Conservation (phyloP, 2,888 invertebrate genomes). For the Agriopis leucophaearia region DNA sequence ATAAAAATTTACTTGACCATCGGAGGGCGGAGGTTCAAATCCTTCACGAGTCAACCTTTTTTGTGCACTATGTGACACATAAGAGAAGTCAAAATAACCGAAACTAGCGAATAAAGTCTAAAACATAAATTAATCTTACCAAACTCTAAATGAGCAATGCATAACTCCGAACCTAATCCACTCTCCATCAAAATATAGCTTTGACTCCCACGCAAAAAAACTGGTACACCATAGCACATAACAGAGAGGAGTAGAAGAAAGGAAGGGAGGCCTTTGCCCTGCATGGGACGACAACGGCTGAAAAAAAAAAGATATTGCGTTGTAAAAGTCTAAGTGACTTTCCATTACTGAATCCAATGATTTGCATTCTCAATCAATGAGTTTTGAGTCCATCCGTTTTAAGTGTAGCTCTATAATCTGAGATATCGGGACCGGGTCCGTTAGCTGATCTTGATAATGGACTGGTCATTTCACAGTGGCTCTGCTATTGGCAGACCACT, state of each 20-base stretch:
- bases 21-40: slow-evolving; percentile 59
- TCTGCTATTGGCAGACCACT: slow-evolving; percentile 8
- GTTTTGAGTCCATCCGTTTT: slow-evolving; percentile 27
- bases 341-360: slow-evolving; percentile 18
- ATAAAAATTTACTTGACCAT: slow-evolving; percentile 48
- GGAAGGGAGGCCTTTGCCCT: no score
- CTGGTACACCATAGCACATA: no score
- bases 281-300: no score
- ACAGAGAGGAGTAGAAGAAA: no score
- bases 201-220: no score
- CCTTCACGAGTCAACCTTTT: slow-evolving; percentile 55
- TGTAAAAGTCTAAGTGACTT: slow-evolving; percentile 14
- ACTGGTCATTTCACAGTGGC: slow-evolving; percentile 27
- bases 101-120: no score
- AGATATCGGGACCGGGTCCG: slow-evolving; percentile 34
- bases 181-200: no score
- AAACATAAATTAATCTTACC: no score
- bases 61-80: not conserved
- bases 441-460: slow-evolving; percentile 41
- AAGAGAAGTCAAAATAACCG: no score
- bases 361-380: slow-evolving; percentile 33
- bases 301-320: no score
- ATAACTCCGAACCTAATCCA: no score
- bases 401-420: slow-evolving; percentile 31
- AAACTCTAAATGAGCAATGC: no score